Evolutionary conservation across 2,113 vertebrate species (phyloP), one percentile per base, ranked within the genome.

Genomic region (Scalopus aquaticus): DNA sequence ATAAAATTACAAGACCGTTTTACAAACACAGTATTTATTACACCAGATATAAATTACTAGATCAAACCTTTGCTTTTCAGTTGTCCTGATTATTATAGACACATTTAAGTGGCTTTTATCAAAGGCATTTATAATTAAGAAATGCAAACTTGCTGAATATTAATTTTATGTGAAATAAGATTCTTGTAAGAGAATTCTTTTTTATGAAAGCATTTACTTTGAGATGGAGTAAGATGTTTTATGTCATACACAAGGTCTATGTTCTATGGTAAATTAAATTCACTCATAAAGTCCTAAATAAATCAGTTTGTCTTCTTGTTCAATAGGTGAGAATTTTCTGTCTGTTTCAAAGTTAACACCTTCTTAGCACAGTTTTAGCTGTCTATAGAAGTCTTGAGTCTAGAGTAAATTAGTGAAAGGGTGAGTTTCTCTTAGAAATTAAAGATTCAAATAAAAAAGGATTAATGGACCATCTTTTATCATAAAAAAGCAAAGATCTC

Each of bases 311-410:
- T 76, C 26, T 37, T 94, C 9, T 95, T 46, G 85, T 62, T 65
- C 32, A 77, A 39, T 30, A 91, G 58, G 39, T 88, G 49, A 93
- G 62, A 82, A 60, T 77, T 89, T 70, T 42, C n/a, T 51, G 82
- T 51, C 30, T 76, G 58, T 87, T 93, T 91, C 39, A 79, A 30
- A n/a, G 30, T 65, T 94, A 93, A 94, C 60, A 73, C 28, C 6
- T 87, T 83, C 44, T 90, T 90, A 88, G 46, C 49, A 69, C 28
- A 87, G 84, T 74, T 95, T 93, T 77, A 93, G 28, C 37, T 86
- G 2, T 85, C 39, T 78, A 13, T 13, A 32, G 24, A 94, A 69
- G 28, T 32, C 32, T 88, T 77, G 8, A 92, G 1, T 77, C 12
- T 78, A 94, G 24, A 91, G 87, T 84, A 93, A 95, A 89, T 89